phyloP scores from a whole-genome alignment of 2,113 vertebrate species.

The Nycticebus coucang region DNA sequence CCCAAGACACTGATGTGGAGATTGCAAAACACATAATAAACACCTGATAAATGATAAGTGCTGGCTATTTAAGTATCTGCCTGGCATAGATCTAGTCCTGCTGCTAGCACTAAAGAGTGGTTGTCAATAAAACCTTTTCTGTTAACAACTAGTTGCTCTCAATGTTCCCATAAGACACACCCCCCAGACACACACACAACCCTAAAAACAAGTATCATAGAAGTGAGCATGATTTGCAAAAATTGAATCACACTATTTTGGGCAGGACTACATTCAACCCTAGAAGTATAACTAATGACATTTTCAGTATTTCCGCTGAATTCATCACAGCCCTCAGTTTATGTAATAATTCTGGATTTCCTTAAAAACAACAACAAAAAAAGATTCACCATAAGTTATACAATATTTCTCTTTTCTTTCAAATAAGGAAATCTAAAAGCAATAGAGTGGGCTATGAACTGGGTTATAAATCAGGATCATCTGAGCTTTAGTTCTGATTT shows the following conservation, averaged over 20 bases:
- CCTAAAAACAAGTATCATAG: not conserved
- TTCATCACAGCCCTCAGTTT: not conserved
- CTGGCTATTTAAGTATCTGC: not conserved
- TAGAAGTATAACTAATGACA: not conserved
- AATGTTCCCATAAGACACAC: not conserved
- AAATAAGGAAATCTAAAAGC: not conserved
- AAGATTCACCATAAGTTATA: not conserved
- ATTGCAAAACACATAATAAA: not conserved
- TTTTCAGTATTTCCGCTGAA: not conserved
- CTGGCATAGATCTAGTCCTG: not conserved
- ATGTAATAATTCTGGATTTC: not conserved
- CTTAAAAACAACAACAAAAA: not conserved
- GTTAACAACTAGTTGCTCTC: not conserved
- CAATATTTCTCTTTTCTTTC: not conserved
- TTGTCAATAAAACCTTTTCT: not conserved
- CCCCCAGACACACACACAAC: not conserved
- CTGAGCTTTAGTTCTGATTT: not conserved
- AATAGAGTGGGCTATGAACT: not conserved
- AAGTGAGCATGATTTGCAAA: not conserved
- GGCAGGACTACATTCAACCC: not conserved
- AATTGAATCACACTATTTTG: not conserved
- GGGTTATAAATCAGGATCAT: not conserved
- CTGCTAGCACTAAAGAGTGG: not conserved
- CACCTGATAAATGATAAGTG: not conserved
- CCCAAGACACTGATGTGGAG: not conserved